These are phyloP conservation scores for Cinara cedri DNA, from an alignment of 2,888 invertebrate species.

Conservation along the genomic window DNA sequence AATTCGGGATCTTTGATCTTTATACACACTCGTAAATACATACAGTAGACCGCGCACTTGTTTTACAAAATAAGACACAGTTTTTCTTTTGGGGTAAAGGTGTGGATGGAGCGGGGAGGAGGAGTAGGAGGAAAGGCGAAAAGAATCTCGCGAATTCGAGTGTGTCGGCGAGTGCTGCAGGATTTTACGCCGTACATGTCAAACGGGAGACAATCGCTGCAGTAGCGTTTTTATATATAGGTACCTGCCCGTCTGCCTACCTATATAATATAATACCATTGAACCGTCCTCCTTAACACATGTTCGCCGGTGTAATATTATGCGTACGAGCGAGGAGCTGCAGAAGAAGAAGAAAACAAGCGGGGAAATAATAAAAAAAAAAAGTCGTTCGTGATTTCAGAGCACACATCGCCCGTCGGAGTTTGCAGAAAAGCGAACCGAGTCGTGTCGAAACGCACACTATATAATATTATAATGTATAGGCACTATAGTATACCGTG, in stretches of 20 bases:
- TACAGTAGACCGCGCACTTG: slow-evolving; percentile 5
- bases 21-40: not conserved
- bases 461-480: not conserved
- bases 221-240: not conserved
- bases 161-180: slow-evolving; percentile 1
- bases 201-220: slow-evolving; percentile 34
- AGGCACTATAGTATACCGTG: not conserved
- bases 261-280: too few species aligned
- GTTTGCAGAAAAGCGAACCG: slow-evolving; percentile 1
- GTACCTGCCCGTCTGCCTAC: too few species aligned
- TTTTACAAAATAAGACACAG: slow-evolving; percentile 16
- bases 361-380: slow-evolving; percentile 3
- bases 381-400: slow-evolving; percentile 17
- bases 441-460: not conserved
- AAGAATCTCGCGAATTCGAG: slow-evolving; percentile 41
- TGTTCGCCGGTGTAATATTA: slow-evolving; percentile 6
- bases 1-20: slow-evolving; percentile 33
- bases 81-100: slow-evolving; percentile 4
- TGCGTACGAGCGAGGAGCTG: not conserved
- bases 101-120: not conserved
- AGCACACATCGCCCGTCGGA: slow-evolving; percentile 1
- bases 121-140: slow-evolving; percentile 5
- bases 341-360: not conserved
- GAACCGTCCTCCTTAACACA: slow-evolving; percentile 37
- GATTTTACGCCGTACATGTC: slow-evolving; percentile 35